A percentile compares a stretch with the other conserved stretches of the same genome.
Conservation (phyloP, 2,797 vertebrate species). For the Calcarius lapponicus region DNA sequence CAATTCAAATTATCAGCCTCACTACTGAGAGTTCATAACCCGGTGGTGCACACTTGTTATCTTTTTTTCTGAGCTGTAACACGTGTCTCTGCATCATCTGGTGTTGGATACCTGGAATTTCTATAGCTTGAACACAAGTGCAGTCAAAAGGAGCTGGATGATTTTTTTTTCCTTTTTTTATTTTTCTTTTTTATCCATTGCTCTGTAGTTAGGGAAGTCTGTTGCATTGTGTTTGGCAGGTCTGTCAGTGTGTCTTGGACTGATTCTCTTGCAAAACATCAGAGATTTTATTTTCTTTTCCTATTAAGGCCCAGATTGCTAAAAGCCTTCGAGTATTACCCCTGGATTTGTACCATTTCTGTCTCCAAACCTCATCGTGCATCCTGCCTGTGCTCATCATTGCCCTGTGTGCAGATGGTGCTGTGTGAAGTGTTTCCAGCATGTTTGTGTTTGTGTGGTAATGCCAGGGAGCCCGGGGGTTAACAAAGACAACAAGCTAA, state of each 20-base stretch:
- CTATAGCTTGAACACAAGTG: not conserved
- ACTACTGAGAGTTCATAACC: not conserved
- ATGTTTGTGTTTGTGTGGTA: not conserved
- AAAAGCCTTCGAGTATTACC: not conserved
- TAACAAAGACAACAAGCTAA: not conserved
- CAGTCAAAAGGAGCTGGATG: not conserved
- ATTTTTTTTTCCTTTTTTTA: rapidly evolving
- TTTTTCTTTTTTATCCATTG: not conserved
- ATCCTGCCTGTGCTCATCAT: not conserved
- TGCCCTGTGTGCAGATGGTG: not conserved
- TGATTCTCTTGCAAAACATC: not conserved
- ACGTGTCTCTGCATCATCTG: not conserved
- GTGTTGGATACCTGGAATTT: not conserved
- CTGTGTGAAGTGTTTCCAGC: not conserved
- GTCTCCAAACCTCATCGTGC: not conserved
- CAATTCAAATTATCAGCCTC: not conserved
- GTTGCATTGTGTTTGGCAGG: not conserved
- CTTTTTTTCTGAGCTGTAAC: not conserved
- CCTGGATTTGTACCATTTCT: not conserved
- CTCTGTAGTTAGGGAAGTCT: not conserved
- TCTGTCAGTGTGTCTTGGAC: not conserved
- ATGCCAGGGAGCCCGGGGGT: not conserved
- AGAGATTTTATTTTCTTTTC: not conserved
- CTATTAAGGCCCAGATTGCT: not conserved
- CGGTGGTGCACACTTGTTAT: not conserved